Evolutionary conservation across 2,797 vertebrate genomes (phyloP), one percentile per base, ranked within the genome.

Genomic region (Parambassis ranga): DNA sequence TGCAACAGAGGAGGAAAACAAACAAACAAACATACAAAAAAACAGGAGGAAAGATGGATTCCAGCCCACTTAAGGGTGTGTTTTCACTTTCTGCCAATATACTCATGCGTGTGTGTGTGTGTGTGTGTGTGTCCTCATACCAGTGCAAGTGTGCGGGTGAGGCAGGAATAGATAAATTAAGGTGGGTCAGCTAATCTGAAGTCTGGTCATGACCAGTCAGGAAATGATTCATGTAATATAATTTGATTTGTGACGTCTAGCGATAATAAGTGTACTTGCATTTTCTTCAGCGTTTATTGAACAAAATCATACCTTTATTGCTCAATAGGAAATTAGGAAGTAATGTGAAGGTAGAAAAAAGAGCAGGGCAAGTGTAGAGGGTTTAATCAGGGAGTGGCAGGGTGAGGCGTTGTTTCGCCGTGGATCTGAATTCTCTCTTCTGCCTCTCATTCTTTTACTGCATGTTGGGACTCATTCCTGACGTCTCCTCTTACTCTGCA

Each of bases 391-490:
- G 87, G 87, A 80, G 87, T 83, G 87, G 79, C 49, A 5, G 65
- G 68, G 33, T 48, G 70, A 74, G 71, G 67, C 77, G 50, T 52
- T 63, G 66, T 56, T n/a, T n/a, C n/a, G 64, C 56, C 43, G 48
- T 59, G 39, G 16, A 70, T 61, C 60, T n/a, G 56, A 78, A 77
- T 71, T 67, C 46, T 67, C 50, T 56, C 47, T 46, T n/a, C 50
- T 57, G 28, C 32, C 33, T 71, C 52, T 77, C 67, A 61, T 85
- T 84, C 63, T 80, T 82, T 57, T 51, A 50, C 62, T 52, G 49
- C 87, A 63, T 71, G 85, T 85, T 48, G 53, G 67, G 66, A 85
- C 88, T 77, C 60, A 83, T 88, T 85, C 61, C 56, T 59, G 19
- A 47, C 31, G 50, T 51, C 56, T 32, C 24, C 24, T 52, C 43